These are phyloP conservation scores for Himalopsyche phryganea DNA, from an alignment of 1,140 invertebrate genomes.

Conservation along the genomic window DNA sequence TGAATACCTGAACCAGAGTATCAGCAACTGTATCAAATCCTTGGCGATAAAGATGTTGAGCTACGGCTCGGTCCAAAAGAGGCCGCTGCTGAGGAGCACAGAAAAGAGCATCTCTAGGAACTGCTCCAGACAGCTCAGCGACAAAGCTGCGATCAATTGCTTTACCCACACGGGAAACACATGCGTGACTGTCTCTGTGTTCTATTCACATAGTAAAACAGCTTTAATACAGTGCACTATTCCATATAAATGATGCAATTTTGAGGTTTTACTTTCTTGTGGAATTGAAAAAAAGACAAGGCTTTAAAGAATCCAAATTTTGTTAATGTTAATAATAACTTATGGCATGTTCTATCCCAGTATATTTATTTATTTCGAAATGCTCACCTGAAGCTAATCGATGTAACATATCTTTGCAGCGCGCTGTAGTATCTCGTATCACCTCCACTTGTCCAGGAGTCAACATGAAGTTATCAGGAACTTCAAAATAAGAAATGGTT, in stretches of 20 bases:
- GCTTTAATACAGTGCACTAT: neutral
- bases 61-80: conserved; percentile 91
- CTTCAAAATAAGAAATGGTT: too few species aligned
- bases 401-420: conserved; percentile 71
- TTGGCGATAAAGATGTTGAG: conserved; percentile 93
- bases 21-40: conserved; percentile 89
- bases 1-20: conserved; percentile 62
- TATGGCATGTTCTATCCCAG: too few species aligned
- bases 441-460: conserved; percentile 64
- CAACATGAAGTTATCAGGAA: conserved; percentile 60
- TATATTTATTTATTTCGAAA: too few species aligned
- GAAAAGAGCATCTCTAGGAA: conserved; percentile 83
- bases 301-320: too few species aligned
- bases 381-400: conserved; percentile 68
- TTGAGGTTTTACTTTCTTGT: too few species aligned
- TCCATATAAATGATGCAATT: neutral
- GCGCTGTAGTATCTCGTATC: conserved; percentile 64
- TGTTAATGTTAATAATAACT: too few species aligned
- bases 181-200: conserved; percentile 74
- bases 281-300: too few species aligned
- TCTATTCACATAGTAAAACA: conserved; percentile 35
- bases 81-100: conserved; percentile 72
- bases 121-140: conserved; percentile 83
- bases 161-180: conserved; percentile 95
- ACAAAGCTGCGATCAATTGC: conserved; percentile 94